These are phyloP conservation scores for Caenorhabditis virilis DNA, from an alignment of 2,888 invertebrate species.

Conservation along the genomic window DNA sequence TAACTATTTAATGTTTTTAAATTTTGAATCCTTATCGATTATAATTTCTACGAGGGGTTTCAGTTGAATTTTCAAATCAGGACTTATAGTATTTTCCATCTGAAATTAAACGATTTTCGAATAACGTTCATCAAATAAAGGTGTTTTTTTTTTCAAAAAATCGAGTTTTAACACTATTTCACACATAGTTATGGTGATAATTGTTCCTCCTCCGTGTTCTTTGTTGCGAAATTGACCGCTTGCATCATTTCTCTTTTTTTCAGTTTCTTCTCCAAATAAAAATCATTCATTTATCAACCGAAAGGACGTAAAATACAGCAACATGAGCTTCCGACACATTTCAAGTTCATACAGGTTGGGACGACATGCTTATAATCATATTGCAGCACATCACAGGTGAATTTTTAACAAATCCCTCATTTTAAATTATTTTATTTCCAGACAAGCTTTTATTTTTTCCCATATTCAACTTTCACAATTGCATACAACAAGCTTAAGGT, in stretches of 20 bases:
- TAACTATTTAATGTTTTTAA: too few species aligned
- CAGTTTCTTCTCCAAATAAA: too few species aligned
- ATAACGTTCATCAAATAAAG: neutral
- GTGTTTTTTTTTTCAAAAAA: neutral
- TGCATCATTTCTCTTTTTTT: slow-evolving; percentile 30
- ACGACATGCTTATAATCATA: slow-evolving; percentile 26
- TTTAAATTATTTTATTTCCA: neutral
- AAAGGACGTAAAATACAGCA: too few species aligned
- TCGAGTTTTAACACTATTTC: neutral
- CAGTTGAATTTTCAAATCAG: too few species aligned
- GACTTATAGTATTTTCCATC: too few species aligned
- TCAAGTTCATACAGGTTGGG: slow-evolving; percentile 28
- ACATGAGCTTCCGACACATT: slow-evolving; percentile 29
- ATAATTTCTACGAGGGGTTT: too few species aligned
- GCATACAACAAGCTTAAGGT: slow-evolving; percentile 32
- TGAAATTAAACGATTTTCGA: too few species aligned
- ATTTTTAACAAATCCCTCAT: neutral
- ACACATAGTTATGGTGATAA: too few species aligned
- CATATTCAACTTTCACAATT: slow-evolving; percentile 18
- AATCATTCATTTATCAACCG: too few species aligned
- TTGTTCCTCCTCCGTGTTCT: too few species aligned
- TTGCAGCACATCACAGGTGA: slow-evolving; percentile 18
- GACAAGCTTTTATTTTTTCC: slow-evolving; percentile 15
- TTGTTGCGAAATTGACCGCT: slow-evolving; percentile 6
- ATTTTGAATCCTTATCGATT: too few species aligned